Percentiles rank a stretch among this genome's conserved stretches.
Evolutionary conservation across 2,888 invertebrate genomes (phyloP).

Genomic region (Pyrrhia umbra): DNA sequence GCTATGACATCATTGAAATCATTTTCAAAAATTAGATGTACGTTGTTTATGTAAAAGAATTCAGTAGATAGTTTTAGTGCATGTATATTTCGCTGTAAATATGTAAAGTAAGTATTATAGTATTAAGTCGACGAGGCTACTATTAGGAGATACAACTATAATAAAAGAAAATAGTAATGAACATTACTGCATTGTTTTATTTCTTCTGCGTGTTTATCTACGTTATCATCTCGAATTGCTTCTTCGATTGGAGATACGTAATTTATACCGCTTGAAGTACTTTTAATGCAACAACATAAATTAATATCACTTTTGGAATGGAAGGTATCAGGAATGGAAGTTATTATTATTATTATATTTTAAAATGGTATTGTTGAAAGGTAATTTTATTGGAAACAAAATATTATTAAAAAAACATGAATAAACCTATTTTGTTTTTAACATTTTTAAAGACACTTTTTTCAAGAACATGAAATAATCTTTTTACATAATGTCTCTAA

Average conservation of each 20-base stretch:
- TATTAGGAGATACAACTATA: conserved; percentile 70
- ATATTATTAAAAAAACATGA: too few relatives aligned
- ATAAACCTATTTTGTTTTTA: too few relatives aligned
- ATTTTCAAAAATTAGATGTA: conserved; percentile 69
- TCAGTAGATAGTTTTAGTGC: conserved; percentile 49
- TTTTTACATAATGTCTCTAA: too few relatives aligned
- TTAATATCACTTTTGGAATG: conserved; percentile 19
- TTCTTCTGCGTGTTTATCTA: conserved; percentile 53
- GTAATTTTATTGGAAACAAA: too few relatives aligned
- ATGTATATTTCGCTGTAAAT: conserved; percentile 80
- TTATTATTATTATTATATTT: background rate
- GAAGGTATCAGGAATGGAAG: background rate
- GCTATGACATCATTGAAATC: conserved; percentile 78
- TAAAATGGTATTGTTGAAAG: too few relatives aligned
- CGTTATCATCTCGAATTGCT: conserved; percentile 47
- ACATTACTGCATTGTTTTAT: conserved; percentile 73
- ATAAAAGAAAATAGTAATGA: conserved; percentile 72
- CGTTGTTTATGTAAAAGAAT: conserved; percentile 46
- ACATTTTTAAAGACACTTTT: too few relatives aligned
- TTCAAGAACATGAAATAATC: too few relatives aligned
- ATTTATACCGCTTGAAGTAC: conserved; percentile 50
- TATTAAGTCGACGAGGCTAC: conserved; percentile 81
- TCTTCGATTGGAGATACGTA: conserved; percentile 50
- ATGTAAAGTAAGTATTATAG: conserved; percentile 69
- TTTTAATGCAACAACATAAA: conserved; percentile 33